A percentile compares a stretch with the other conserved stretches of the same genome.
Conservation (phyloP, 2,797 vertebrate species). For the Harpagifer antarcticus region DNA sequence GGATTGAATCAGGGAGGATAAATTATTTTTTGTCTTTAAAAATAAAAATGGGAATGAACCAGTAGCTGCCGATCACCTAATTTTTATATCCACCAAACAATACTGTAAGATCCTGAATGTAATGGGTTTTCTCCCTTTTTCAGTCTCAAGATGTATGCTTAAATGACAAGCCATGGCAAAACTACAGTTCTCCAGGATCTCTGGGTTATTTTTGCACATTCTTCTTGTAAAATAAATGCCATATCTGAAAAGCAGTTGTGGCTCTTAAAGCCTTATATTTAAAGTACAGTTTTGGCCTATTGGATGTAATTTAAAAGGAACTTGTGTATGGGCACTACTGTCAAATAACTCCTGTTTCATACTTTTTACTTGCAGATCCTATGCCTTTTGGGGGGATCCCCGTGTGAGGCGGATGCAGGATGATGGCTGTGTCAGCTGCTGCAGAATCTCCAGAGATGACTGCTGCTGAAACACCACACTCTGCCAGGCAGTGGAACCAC, state of each 20-base stretch:
- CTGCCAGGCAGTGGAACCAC: background rate
- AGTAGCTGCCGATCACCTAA: background rate
- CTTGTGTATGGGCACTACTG: background rate
- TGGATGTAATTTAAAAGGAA: background rate
- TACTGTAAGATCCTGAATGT: background rate
- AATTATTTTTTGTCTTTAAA: background rate
- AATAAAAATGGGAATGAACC: background rate
- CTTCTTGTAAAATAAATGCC: too few relatives aligned
- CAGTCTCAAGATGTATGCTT: background rate
- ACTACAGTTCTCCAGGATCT: too few relatives aligned
- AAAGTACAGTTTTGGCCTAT: background rate
- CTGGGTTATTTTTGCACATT: too few relatives aligned
- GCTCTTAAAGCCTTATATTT: background rate
- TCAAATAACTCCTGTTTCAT: background rate
- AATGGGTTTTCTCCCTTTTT: background rate
- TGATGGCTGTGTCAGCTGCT: constrained; percentile 21
- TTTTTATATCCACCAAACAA: too few relatives aligned
- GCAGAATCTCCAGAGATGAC: background rate
- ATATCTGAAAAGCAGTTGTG: too few relatives aligned
- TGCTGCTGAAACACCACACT: background rate
- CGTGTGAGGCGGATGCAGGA: constrained; percentile 42
- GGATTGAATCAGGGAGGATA: constrained; percentile 86
- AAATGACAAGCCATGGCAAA: too few relatives aligned
- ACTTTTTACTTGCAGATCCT: background rate
- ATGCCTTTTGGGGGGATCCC: background rate